A percentile compares a stretch with the other conserved stretches of the same genome.
phyloP scores from a whole-genome alignment of 2,113 vertebrate species.

The Carassius gibelio region DNA sequence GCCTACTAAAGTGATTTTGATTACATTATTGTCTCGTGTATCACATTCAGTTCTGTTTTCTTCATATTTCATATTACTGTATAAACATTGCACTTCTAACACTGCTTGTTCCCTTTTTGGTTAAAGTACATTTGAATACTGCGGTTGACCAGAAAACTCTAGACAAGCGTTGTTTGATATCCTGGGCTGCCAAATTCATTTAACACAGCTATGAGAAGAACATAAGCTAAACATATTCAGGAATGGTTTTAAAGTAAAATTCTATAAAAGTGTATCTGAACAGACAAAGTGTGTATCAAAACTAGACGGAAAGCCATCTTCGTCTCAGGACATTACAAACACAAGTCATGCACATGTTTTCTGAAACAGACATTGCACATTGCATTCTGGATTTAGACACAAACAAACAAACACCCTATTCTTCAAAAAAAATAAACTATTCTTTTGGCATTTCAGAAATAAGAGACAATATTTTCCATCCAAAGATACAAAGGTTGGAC shows the following conservation, averaged over 20 bases:
- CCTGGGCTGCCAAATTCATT: conserved; percentile 5
- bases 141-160: conserved; percentile 12
- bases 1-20: conserved; percentile 3
- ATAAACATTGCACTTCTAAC: conserved; percentile 70
- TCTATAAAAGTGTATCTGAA: neutral
- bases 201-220: conserved; percentile 3
- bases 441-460: conserved; percentile 87
- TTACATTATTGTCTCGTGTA: conserved; percentile 5
- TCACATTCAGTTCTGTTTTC: conserved; percentile 17
- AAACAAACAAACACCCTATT: conserved; percentile 76
- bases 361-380: conserved; percentile 51
- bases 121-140: conserved; percentile 12
- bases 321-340: conserved; percentile 30
- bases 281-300: neutral
- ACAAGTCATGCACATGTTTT: conserved; percentile 26
- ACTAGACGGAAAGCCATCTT: conserved; percentile 26
- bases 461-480: conserved; percentile 77
- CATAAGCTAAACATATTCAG: neutral
- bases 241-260: conserved; percentile 28
- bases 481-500: conserved; percentile 77
- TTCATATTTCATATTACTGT: conserved; percentile 64
- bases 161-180: conserved; percentile 14
- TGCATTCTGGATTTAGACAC: conserved; percentile 64
- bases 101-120: conserved; percentile 69
- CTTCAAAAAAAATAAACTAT: conserved; percentile 81